phyloP scores from a whole-genome alignment of 2,797 vertebrate species.

The Graptemys geographica region DNA sequence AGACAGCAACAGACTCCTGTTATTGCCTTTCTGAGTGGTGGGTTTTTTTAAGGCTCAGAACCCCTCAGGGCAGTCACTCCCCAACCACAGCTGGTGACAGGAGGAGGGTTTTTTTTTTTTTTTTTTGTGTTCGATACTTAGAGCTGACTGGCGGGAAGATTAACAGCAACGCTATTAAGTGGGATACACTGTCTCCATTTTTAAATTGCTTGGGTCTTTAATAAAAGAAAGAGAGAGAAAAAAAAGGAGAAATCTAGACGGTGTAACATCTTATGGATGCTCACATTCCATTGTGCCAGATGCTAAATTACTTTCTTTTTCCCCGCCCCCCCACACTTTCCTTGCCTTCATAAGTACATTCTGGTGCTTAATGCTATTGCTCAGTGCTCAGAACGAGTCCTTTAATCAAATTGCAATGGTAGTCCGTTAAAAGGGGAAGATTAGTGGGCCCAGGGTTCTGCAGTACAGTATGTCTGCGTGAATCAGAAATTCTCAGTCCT shows the following conservation, averaged over 20 bases:
- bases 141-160: conserved; percentile 79
- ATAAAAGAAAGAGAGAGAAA: conserved; percentile 60
- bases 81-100: conserved; percentile 80
- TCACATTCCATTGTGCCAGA: conserved; percentile 60
- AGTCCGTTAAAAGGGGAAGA: conserved; percentile 1
- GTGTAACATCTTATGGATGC: conserved; percentile 45
- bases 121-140: conserved; percentile 60
- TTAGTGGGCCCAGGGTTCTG: conserved; percentile 9
- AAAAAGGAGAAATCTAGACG: conserved; percentile 43
- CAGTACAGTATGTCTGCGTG: fast-evolving
- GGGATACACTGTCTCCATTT: conserved; percentile 75
- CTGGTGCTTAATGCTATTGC: conserved; percentile 18
- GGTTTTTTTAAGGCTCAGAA: conserved; percentile 70
- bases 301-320: conserved; percentile 55
- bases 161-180: conserved; percentile 80
- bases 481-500: conserved; percentile 40
- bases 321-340: not conserved
- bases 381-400: conserved; percentile 31
- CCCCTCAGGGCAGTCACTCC: conserved; percentile 82
- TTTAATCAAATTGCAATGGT: conserved; percentile 44
- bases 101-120: conserved; percentile 63
- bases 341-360: not conserved
- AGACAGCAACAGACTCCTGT: conserved; percentile 85
- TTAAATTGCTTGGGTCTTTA: conserved; percentile 77
- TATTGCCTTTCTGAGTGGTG: conserved; percentile 83